Evolutionary conservation across 2,113 vertebrate species (phyloP), one percentile per base, ranked within the genome.

Genomic region (Jaculus jaculus): DNA sequence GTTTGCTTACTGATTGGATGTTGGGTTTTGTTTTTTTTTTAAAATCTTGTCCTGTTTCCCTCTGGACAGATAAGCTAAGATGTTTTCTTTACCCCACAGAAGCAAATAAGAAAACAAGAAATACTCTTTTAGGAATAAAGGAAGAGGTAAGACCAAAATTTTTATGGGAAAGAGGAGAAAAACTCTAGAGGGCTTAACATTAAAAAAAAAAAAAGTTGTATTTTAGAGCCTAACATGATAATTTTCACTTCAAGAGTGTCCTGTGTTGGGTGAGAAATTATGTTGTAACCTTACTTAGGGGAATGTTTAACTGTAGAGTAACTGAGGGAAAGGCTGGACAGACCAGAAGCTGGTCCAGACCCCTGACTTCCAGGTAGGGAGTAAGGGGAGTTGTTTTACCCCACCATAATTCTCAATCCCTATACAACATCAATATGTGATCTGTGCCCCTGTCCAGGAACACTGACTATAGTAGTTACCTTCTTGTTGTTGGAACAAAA

Each of bases 31-130:
- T 47, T 47, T 95, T 95, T 20, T 90, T 60, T 32, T 77, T 75
- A 66, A 30, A 83, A 96, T 94, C 79, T 77, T 58, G 82, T 95
- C 37, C 3, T 42, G 58, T 93, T 94, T 96, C 92, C 91, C 83
- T 88, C 3, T 15, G 74, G 93, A 63, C 32, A 32, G n/a, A 0
- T 0, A 90, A 90, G 37, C 37, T 71, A 94, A 34, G 72, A 39
- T 85, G 61, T 8, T 84, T 96, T 23, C 39, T 89, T 95, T 78
- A 75, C n/a, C 37, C 68, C 61, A 93, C 58, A 81, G 91, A 89
- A 93, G 66, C 18, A 89, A 87, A 90, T 58, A 58, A 21, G 47
- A 84, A 96, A 87, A 77, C 34, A 90, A 94, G 42, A 94, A 90
- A 92, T 42, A 61, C 11, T 87, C 21, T 91, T 85, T 95, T 87